Evolutionary conservation across 2,797 vertebrate species (phyloP).

Genomic region (Halcyon badia): DNA sequence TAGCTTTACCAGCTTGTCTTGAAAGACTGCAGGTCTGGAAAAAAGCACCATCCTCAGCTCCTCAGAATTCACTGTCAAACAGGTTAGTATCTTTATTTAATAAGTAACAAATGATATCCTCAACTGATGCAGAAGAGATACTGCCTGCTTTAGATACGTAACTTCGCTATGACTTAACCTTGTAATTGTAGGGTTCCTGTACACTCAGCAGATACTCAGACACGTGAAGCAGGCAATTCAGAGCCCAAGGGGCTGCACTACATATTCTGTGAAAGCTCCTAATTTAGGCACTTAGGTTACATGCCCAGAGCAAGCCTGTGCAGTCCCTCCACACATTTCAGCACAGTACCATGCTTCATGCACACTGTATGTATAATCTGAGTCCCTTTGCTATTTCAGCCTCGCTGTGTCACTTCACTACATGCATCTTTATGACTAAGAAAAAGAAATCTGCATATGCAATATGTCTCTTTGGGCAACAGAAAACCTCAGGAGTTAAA

Average conservation of each 20-base stretch:
- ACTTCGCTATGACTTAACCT: not conserved
- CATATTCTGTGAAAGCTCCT: not conserved
- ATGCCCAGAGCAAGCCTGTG: not conserved
- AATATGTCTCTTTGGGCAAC: not conserved
- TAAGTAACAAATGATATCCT: not conserved
- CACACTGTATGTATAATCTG: accelerated
- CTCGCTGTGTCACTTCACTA: not conserved
- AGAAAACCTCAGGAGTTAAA: not conserved
- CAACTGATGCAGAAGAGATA: not conserved
- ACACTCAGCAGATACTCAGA: not conserved
- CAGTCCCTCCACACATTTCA: not conserved
- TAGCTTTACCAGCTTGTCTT: not conserved
- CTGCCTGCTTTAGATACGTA: not conserved
- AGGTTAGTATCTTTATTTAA: not conserved
- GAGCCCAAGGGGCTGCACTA: not conserved
- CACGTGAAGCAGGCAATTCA: not conserved
- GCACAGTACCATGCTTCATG: not conserved
- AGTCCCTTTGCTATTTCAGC: not conserved
- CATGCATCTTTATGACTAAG: not conserved
- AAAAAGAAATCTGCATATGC: not conserved
- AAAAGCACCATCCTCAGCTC: not conserved
- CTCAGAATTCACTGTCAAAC: not conserved
- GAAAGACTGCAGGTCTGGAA: not conserved
- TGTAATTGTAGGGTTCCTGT: not conserved
- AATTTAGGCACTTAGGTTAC: not conserved